phyloP scores from a whole-genome alignment of 2,113 vertebrate species.

The Numenius arquata region DNA sequence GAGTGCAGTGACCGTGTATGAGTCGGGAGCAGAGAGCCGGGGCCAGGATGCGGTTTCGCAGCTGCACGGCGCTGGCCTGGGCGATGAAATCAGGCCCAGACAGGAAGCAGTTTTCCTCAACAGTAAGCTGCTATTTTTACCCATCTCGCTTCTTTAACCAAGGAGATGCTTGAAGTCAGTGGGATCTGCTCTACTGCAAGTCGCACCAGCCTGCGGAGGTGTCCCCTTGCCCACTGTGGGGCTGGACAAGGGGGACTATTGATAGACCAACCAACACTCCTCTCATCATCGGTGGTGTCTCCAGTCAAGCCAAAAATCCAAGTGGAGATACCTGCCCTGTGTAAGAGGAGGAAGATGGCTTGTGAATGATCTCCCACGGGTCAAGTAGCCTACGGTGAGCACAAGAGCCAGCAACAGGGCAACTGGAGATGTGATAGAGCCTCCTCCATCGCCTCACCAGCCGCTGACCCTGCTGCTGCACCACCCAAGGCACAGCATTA shows the following conservation, averaged over 20 bases:
- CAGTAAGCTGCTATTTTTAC: slow-evolving; percentile 57
- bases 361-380: background rate
- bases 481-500: background rate
- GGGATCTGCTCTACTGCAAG: background rate
- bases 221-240: accelerated
- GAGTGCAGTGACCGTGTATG: background rate
- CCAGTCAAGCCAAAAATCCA: background rate
- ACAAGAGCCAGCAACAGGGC: background rate
- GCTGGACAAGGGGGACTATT: background rate
- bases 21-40: background rate
- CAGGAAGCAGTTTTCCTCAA: slow-evolving; percentile 50
- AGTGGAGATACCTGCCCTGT: background rate
- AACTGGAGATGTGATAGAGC: background rate
- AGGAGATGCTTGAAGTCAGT: background rate
- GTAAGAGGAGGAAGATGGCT: background rate
- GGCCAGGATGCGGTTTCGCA: background rate
- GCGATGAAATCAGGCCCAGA: slow-evolving; percentile 26
- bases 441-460: background rate
- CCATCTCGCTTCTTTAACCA: background rate
- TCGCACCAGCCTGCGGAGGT: background rate
- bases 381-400: accelerated
- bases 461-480: background rate
- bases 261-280: background rate
- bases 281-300: accelerated
- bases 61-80: background rate